Evolutionary conservation across 2,113 vertebrate species (phyloP).

Genomic region (Thalassarche chlororhynchos): DNA sequence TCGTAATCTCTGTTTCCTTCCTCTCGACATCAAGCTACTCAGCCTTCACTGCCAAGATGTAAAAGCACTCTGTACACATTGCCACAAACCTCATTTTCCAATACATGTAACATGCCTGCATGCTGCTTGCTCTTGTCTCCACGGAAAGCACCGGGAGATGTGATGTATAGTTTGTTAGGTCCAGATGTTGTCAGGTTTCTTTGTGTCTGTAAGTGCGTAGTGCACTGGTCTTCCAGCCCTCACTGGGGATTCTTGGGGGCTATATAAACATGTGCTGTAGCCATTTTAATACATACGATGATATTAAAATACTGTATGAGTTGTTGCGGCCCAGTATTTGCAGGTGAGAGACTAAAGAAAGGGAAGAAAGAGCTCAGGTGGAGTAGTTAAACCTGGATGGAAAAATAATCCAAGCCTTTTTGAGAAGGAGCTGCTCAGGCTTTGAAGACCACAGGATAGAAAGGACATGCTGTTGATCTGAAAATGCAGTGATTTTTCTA

Average conservation of each 20-base stretch:
- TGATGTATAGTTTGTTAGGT: neutral
- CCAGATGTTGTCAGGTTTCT: neutral
- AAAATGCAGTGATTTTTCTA: neutral
- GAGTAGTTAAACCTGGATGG: neutral
- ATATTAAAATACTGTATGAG: neutral
- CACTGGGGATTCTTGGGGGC: no score
- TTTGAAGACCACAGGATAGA: neutral
- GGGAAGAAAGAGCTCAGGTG: neutral
- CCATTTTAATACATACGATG: neutral
- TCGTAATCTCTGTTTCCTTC: neutral
- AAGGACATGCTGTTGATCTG: neutral
- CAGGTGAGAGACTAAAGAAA: neutral
- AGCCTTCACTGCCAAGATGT: neutral
- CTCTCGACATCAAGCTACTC: neutral
- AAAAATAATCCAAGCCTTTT: neutral
- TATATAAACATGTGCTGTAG: neutral
- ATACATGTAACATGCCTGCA: rapidly evolving
- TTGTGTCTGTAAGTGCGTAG: neutral
- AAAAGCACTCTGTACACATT: neutral
- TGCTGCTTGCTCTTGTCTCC: neutral
- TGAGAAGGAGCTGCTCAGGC: neutral
- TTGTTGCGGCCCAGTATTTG: neutral
- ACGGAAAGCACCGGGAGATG: neutral
- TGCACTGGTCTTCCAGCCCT: neutral
- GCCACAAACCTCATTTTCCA: neutral